A percentile compares a stretch with the other conserved stretches of the same genome.
Conservation (phyloP, 2,113 vertebrate species). For the Pseudorectes ferrugineus region DNA sequence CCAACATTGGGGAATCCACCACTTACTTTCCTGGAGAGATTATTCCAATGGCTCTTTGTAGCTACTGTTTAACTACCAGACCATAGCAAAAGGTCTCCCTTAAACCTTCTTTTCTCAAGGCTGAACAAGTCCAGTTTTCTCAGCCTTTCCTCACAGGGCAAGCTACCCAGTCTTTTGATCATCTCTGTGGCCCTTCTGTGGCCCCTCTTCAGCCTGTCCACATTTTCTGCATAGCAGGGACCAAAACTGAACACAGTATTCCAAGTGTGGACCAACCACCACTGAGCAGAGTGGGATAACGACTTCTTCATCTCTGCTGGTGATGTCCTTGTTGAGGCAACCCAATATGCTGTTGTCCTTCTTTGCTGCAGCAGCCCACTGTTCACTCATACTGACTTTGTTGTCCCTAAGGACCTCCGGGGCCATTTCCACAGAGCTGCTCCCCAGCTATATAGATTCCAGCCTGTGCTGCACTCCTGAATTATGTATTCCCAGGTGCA, state of each 20-base stretch:
- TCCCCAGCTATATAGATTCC: not conserved
- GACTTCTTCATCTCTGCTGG: not conserved
- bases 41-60: not conserved
- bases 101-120: not conserved
- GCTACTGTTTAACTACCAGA: not conserved
- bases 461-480: not conserved
- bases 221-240: not conserved
- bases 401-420: rapidly evolving
- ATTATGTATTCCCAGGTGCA: not conserved
- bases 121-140: not conserved
- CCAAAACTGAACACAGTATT: not conserved
- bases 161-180: not conserved
- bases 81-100: not conserved
- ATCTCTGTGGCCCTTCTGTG: not conserved
- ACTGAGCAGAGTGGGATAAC: not conserved
- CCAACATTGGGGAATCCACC: not conserved
- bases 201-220: not conserved
- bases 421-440: not conserved
- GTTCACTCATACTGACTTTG: not conserved
- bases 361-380: not conserved
- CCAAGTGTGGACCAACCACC: rapidly evolving
- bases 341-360: not conserved
- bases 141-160: not conserved
- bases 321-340: not conserved
- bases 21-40: not conserved